Evolutionary conservation across 2,113 vertebrate genomes (phyloP).

Genomic region (Zapornia atra): DNA sequence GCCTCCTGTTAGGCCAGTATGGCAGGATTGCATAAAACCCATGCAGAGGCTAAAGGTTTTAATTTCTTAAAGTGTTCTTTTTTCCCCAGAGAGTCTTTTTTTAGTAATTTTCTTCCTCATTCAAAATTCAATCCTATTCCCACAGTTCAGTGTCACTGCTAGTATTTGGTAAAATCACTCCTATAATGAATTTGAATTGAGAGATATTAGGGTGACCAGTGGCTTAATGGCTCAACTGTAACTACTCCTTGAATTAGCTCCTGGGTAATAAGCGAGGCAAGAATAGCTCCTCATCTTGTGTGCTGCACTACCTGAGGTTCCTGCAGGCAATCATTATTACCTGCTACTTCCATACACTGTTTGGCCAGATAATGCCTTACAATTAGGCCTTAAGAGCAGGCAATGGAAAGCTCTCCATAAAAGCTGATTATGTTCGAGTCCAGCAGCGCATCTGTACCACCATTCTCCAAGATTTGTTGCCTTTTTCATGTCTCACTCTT

Average conservation of each 20-base stretch:
- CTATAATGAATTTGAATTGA: conserved; percentile 39
- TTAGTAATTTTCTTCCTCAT: not conserved
- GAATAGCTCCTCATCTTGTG: conserved; percentile 31
- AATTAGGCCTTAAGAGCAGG: conserved; percentile 49
- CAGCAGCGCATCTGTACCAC: not conserved
- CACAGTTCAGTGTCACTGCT: not conserved
- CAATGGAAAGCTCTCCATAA: conserved; percentile 24
- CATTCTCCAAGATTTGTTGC: not conserved
- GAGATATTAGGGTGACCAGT: conserved; percentile 20
- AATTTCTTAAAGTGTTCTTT: not conserved
- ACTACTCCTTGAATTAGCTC: conserved; percentile 24
- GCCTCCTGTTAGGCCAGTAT: not conserved
- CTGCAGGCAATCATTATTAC: conserved; percentile 8
- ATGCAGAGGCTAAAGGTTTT: not conserved
- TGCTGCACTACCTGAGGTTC: not conserved
- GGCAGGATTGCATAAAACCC: not conserved
- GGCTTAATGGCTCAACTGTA: conserved; percentile 28
- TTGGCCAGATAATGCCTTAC: conserved; percentile 48
- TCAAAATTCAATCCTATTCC: not conserved
- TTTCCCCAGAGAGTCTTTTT: not conserved
- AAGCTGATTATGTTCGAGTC: conserved; percentile 18
- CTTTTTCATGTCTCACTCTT: not conserved
- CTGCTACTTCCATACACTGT: not conserved
- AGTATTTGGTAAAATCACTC: conserved; percentile 45
- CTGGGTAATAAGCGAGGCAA: not conserved